Evolutionary conservation across 2,113 vertebrate species (phyloP).

Genomic region (Siniperca chuatsi): DNA sequence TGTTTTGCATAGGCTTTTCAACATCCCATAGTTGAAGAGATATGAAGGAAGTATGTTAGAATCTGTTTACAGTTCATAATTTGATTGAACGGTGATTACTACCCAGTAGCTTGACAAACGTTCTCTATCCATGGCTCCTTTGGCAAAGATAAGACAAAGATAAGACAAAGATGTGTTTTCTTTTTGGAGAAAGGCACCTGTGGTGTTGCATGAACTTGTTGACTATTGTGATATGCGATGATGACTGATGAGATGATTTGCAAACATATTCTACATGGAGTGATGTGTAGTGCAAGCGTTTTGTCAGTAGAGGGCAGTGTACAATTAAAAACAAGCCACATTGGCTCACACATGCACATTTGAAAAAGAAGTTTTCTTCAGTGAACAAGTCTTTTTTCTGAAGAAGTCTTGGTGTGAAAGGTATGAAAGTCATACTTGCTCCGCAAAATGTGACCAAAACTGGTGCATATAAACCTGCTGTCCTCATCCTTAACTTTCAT

Average conservation of each 20-base stretch:
- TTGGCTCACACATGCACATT: not conserved
- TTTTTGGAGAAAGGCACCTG: not conserved
- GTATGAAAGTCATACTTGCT: too few species aligned
- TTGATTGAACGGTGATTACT: not conserved
- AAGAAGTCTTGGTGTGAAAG: not conserved
- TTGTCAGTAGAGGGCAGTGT: constrained; percentile 59
- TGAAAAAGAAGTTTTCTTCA: not conserved
- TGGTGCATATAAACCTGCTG: not conserved
- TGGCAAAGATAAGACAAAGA: not conserved
- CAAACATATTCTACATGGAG: not conserved
- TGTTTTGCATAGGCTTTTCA: not conserved
- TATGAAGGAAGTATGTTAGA: too few species aligned
- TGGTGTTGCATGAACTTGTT: not conserved
- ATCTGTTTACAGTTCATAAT: too few species aligned
- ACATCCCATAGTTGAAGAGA: not conserved
- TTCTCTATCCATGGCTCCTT: not conserved
- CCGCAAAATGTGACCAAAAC: not conserved
- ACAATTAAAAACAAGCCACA: constrained; percentile 8
- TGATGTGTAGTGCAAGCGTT: not conserved
- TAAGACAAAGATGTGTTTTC: not conserved
- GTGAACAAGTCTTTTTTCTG: not conserved
- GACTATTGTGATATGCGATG: not conserved
- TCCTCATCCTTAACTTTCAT: too few species aligned
- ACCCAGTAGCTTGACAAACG: not conserved
- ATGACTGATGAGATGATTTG: not conserved